Evolutionary conservation across 2,888 invertebrate species (phyloP).

Genomic region (Harpalus rubripes): DNA sequence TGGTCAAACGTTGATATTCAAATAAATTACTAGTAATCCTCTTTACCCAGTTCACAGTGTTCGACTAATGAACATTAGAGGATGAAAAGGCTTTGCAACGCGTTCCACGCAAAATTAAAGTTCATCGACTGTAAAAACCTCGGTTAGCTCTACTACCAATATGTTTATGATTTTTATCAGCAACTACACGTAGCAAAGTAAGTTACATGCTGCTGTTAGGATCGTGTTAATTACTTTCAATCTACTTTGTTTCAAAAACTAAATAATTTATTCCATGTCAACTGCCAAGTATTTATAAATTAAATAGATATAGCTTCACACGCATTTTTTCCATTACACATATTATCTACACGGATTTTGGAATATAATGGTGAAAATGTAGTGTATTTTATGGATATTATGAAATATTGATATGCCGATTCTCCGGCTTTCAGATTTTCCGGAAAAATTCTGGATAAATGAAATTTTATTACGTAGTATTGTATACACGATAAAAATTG

Average conservation of each 20-base stretch:
- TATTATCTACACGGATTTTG: too few species aligned
- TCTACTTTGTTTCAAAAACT: neutral
- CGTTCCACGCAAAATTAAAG: conserved; percentile 40
- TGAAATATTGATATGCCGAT: too few species aligned
- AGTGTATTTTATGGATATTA: too few species aligned
- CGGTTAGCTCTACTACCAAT: conserved; percentile 5
- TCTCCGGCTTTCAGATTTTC: too few species aligned
- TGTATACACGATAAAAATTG: too few species aligned
- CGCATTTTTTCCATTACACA: too few species aligned
- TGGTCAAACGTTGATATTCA: conserved; percentile 56
- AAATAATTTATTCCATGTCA: too few species aligned
- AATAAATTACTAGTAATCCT: conserved; percentile 53
- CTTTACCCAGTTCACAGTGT: conserved; percentile 9
- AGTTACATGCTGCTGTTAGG: neutral
- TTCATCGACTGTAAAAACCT: conserved; percentile 8
- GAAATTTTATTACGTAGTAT: too few species aligned
- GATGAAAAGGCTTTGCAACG: conserved; percentile 20
- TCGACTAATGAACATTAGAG: conserved; percentile 33
- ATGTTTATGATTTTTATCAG: conserved; percentile 22
- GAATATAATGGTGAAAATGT: too few species aligned
- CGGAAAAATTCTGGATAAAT: too few species aligned
- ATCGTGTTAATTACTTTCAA: neutral
- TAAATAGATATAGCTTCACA: too few species aligned
- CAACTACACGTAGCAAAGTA: neutral
- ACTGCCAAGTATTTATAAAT: too few species aligned